Base-by-base conservation (phyloP, 2,797 vertebrate genomes). In the Vultur gryphus region DNA sequence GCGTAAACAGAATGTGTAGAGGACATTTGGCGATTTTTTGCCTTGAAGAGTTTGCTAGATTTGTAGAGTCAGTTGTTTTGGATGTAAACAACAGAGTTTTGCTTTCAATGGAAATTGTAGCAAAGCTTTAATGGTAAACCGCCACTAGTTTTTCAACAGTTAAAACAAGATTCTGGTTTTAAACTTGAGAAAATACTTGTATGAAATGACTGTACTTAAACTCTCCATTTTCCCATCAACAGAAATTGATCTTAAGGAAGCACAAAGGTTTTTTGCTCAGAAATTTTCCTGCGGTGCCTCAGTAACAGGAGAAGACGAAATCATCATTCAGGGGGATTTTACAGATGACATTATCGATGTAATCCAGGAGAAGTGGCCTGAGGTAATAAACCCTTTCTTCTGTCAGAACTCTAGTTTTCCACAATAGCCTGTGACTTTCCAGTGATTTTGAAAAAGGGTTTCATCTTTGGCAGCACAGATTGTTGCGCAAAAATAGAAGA, bases 271-370 rank as follows among this genome's bases (percentile, higher is more conserved):
- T 98, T 99, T 99, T 98, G 99, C 99, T 98, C 99, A 99, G 96
- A 99, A 99, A 96, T 99, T 99, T 98, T 99, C 99, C 95, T 99
- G 99, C 25, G 99, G 99, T 97, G 99, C 99, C 97, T 99, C 99
- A 18, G 99, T 99, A 81, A 99, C 99, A 57, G 99, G 99, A 51
- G 99, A 99, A 96, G 99, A 99, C 52, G 99, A 99, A 97, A 99
- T 99, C 95, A 99, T 99, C 98, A 99, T 99, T 99, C 99, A 99
- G 99, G 99, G 99, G 97, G 99, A 99, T 97, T 99, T 99, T 94
- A 99, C 99, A 97, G 99, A 99, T 64, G 99, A 99, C 98, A 99
- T 99, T 33, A 99, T 99, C 13, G 99, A 99, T 65, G 99, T 99
- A 69, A 99, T 99, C 97, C 99, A 99, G 97, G 99, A 99, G 97